phyloP scores from a whole-genome alignment of 2,888 invertebrate genomes.

The Luffia ferchaultella region DNA sequence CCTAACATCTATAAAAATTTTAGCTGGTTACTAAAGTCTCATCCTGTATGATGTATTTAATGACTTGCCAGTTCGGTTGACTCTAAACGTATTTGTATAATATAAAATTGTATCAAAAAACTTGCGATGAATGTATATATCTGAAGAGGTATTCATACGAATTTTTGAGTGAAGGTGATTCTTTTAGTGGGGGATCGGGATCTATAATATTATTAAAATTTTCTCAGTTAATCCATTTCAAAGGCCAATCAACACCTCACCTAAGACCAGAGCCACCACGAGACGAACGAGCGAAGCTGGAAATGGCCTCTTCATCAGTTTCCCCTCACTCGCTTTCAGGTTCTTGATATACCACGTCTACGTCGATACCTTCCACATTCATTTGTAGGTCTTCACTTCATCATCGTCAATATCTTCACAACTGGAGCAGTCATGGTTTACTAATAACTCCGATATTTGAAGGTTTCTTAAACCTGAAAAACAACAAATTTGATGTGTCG shows the following conservation, averaged over 20 bases:
- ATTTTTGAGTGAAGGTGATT: neutral
- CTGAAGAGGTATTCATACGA: neutral
- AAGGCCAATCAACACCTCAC: neutral
- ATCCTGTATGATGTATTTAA: too few relatives aligned
- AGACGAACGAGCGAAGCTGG: neutral
- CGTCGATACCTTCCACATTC: neutral
- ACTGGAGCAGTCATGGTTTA: slow-evolving; percentile 1
- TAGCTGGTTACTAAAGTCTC: too few relatives aligned
- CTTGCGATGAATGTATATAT: neutral
- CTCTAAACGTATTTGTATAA: slow-evolving; percentile 1
- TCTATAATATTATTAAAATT: neutral
- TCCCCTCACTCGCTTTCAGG: slow-evolving; percentile 1
- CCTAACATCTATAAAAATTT: too few relatives aligned
- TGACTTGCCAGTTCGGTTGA: slow-evolving; percentile 1
- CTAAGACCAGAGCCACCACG: neutral
- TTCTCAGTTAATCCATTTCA: neutral
- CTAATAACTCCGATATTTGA: neutral
- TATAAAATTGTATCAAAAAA: neutral
- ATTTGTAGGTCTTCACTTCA: slow-evolving; percentile 2
- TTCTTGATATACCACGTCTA: slow-evolving; percentile 1
- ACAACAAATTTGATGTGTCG: too few relatives aligned
- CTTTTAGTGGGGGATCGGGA: neutral
- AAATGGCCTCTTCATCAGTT: slow-evolving; percentile 2
- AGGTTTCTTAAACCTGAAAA: neutral
- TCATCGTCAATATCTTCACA: slow-evolving; percentile 4